Evolutionary conservation across 2,888 invertebrate species (phyloP).

Genomic region (Papilio protenor): DNA sequence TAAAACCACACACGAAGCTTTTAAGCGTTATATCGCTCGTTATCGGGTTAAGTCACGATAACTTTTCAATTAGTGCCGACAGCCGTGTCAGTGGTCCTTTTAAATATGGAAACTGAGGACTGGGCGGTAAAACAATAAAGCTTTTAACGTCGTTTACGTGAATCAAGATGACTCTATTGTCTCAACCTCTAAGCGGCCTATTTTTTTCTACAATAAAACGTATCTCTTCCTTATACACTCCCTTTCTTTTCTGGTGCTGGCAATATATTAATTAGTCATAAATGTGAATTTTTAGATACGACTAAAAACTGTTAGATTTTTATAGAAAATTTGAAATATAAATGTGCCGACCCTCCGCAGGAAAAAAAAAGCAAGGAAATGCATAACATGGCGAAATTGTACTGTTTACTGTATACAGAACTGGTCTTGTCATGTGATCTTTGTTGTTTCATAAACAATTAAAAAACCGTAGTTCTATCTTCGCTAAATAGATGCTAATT

Average conservation of each 20-base stretch:
- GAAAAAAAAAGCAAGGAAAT: no score
- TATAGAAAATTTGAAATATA: no score
- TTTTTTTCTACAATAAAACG: background rate
- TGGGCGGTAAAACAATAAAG: background rate
- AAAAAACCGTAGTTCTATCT: background rate
- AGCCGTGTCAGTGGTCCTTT: conserved; percentile 19
- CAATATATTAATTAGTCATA: background rate
- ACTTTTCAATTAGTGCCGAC: conserved; percentile 23
- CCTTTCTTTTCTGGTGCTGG: background rate
- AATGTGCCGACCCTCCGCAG: no score
- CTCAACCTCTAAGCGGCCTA: background rate
- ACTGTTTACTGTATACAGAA: background rate
- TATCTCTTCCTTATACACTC: background rate
- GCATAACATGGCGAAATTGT: no score
- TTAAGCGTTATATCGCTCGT: conserved; percentile 17
- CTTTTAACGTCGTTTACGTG: background rate
- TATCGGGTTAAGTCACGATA: conserved; percentile 17
- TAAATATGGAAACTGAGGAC: background rate
- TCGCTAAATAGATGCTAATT: conserved; percentile 65
- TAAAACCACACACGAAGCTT: conserved; percentile 18
- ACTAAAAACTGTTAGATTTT: no score
- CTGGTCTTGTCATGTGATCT: background rate
- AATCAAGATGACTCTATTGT: background rate
- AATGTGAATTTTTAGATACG: no score
- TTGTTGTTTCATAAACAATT: background rate